Percentiles rank a stretch among this genome's conserved stretches.
phyloP scores from a whole-genome alignment of 2,113 vertebrate genomes.

The Podarcis muralis region DNA sequence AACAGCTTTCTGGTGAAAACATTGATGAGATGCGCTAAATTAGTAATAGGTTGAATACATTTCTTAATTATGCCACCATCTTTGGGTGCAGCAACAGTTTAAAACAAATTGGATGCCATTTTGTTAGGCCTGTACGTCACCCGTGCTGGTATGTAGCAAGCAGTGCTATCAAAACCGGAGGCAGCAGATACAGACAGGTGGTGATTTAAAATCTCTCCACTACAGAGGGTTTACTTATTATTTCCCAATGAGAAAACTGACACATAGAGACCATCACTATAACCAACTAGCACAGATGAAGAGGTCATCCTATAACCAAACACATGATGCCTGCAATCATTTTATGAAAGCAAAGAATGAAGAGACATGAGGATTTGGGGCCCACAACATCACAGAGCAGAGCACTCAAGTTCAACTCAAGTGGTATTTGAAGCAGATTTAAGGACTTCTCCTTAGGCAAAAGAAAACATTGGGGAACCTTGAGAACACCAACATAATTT shows the following conservation, averaged over 20 bases:
- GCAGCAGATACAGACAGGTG: slow-evolving; percentile 37
- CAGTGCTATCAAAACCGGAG: slow-evolving; percentile 49
- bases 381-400: background rate
- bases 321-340: slow-evolving; percentile 26
- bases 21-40: slow-evolving; percentile 75
- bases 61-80: slow-evolving; percentile 75
- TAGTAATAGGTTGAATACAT: slow-evolving; percentile 78
- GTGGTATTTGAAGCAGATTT: background rate
- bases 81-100: slow-evolving; percentile 51
- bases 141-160: slow-evolving; percentile 28
- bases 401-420: background rate
- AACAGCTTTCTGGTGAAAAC: slow-evolving; percentile 72
- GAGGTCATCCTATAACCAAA: slow-evolving; percentile 31
- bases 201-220: slow-evolving; percentile 48
- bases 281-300: slow-evolving; percentile 51
- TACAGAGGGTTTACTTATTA: slow-evolving; percentile 34
- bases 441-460: background rate
- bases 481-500: background rate
- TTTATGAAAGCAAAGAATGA: background rate
- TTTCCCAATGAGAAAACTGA: slow-evolving; percentile 50
- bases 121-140: slow-evolving; percentile 47
- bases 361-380: background rate
- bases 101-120: slow-evolving; percentile 65
- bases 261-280: background rate
- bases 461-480: background rate